Evolutionary conservation across 2,113 vertebrate species (phyloP).

Genomic region (Nycticryphes semicollaris): DNA sequence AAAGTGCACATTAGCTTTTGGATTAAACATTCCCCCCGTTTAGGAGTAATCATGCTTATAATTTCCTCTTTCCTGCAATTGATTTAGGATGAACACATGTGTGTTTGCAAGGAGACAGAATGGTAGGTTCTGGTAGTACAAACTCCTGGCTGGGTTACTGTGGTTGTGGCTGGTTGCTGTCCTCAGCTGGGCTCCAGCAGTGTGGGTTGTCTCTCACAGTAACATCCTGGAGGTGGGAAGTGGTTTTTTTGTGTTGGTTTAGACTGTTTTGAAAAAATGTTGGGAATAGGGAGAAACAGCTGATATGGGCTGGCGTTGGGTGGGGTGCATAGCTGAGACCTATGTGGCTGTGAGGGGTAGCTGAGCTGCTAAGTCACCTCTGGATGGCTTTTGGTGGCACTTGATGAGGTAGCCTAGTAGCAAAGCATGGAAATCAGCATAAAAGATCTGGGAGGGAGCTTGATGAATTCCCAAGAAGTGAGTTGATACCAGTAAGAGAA

Average conservation of each 20-base stretch:
- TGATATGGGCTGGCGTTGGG: neutral
- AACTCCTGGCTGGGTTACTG: neutral
- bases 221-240: neutral
- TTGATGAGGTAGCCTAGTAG: neutral
- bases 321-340: neutral
- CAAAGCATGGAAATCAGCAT: neutral
- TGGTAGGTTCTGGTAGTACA: neutral
- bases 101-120: neutral
- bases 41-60: slow-evolving; percentile 54
- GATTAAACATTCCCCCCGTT: slow-evolving; percentile 60
- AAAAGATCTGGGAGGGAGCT: neutral
- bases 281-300: neutral
- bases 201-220: neutral
- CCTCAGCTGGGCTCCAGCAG: neutral
- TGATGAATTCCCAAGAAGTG: neutral
- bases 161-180: neutral
- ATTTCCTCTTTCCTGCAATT: slow-evolving; percentile 49
- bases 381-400: neutral
- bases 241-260: neutral
- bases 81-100: slow-evolving; percentile 6
- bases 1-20: slow-evolving; percentile 62
- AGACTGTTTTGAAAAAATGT: neutral
- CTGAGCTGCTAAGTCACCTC: neutral
- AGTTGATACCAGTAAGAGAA: neutral
- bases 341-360: neutral